Evolutionary conservation across 2,113 vertebrate genomes (phyloP), one percentile per base, ranked within the genome.

Genomic region (Bubo blakistoni): DNA sequence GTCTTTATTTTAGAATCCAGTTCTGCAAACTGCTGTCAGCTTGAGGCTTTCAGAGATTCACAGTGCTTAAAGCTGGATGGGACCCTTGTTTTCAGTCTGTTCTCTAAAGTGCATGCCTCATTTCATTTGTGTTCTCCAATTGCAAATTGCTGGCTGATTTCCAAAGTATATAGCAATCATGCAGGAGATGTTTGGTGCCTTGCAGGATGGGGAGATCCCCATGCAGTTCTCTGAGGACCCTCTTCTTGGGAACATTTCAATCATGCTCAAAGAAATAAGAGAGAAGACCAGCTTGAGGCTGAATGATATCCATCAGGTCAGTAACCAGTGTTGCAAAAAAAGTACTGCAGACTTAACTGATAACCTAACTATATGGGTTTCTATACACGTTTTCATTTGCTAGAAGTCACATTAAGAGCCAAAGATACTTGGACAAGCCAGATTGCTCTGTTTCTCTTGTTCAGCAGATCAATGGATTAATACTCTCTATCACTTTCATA

Each of bases 1-100:
- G 61, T 67, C 61, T 95, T 94, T 96, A 89, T 91, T 97, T 95
- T 91, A 88, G 91, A 89, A 92, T 70, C n/a, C 27, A 46, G 73
- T 62, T 87, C 73, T 71, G 30, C 67, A 73, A 82, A 74, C 44
- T 92, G 66, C 85, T 70, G 36, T 88, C 71, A 86, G 71, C 38
- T 88, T 80, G 71, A 92, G 46, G 47, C 16, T 95, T 74, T 91
- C 51, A 54, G 88, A 92, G 49, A 44, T 36, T 89, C 69, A 25
- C 44, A 62, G 54, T 20, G 36, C 47, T 91, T 59, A 30, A 81
- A 76, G 42, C 67, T 82, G 91, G 46, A 70, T 62, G 55, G 40
- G 36, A 46, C 58, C 25, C 25, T 79, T 61, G 40, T 21, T 95
- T 79, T 70, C 3, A 72, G 51, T 38, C 66, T 72, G 57, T 67